Evolutionary conservation across 2,113 vertebrate genomes (phyloP).

Genomic region (Montifringilla adamsi): DNA sequence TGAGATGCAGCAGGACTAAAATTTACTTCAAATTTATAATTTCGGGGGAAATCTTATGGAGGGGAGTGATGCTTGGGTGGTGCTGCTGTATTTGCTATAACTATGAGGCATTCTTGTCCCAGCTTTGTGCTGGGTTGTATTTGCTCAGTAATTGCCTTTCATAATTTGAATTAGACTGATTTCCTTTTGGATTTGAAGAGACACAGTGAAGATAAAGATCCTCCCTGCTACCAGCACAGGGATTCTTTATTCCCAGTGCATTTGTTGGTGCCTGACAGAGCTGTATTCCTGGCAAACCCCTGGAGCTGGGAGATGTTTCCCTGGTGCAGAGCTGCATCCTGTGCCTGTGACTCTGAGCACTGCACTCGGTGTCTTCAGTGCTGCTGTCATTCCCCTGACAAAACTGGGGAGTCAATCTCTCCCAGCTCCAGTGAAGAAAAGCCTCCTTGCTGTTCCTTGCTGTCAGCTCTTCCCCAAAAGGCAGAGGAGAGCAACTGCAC

Average conservation of each 20-base stretch:
- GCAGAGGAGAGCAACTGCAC: background rate
- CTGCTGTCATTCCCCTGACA: background rate
- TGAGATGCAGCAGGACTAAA: background rate
- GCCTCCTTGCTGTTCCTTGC: background rate
- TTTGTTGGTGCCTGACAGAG: background rate
- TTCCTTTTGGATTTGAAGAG: background rate
- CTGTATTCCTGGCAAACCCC: background rate
- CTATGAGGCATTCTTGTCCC: background rate
- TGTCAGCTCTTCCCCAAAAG: background rate
- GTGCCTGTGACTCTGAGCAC: background rate
- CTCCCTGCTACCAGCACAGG: background rate
- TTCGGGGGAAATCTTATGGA: rapidly evolving
- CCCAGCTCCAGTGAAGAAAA: background rate
- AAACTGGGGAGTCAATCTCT: background rate
- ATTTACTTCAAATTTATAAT: background rate
- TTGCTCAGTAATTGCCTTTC: background rate
- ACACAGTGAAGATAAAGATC: background rate
- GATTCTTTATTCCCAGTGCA: background rate
- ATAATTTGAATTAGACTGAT: background rate
- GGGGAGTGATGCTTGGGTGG: background rate
- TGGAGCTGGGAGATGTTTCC: background rate
- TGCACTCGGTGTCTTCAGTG: background rate
- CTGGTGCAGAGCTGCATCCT: background rate
- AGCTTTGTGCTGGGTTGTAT: background rate
- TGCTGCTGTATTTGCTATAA: background rate